Percentiles rank a stretch among this genome's conserved stretches.
These are phyloP conservation scores for Agrotis clavis DNA, from an alignment of 2,888 invertebrate species.

Conservation along the genomic window DNA sequence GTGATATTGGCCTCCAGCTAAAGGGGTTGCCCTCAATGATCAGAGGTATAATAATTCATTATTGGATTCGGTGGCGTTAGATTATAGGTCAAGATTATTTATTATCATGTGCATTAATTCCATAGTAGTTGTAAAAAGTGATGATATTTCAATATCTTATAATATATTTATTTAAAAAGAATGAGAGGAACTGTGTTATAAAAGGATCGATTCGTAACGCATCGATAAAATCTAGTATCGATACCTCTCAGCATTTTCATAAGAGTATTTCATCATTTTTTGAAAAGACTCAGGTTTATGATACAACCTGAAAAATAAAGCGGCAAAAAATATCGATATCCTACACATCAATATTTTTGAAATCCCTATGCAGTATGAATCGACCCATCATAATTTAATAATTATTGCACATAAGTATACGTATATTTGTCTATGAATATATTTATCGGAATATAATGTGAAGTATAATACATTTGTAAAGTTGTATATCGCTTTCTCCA, in stretches of 20 bases:
- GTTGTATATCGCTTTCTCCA: constrained; percentile 73
- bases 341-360: neutral
- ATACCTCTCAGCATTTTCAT: too few relatives aligned
- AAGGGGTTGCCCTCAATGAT: too few relatives aligned
- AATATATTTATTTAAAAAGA: constrained; percentile 55
- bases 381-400: constrained; percentile 32
- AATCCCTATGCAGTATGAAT: constrained; percentile 22
- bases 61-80: too few relatives aligned
- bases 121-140: constrained; percentile 55
- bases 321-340: too few relatives aligned
- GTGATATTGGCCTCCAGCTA: too few relatives aligned
- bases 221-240: neutral
- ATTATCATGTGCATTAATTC: constrained; percentile 63
- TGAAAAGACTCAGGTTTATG: too few relatives aligned
- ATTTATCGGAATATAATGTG: constrained; percentile 60
- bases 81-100: constrained; percentile 54
- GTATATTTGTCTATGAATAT: constrained; percentile 63
- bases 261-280: too few relatives aligned
- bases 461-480: constrained; percentile 67
- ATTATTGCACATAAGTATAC: constrained; percentile 66
- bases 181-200: constrained; percentile 52
- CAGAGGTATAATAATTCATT: too few relatives aligned
- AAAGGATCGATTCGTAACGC: constrained; percentile 35
- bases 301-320: too few relatives aligned
- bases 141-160: constrained; percentile 53